phyloP scores from a whole-genome alignment of 2,797 vertebrate species.

The Gadopsis bispinosus region DNA sequence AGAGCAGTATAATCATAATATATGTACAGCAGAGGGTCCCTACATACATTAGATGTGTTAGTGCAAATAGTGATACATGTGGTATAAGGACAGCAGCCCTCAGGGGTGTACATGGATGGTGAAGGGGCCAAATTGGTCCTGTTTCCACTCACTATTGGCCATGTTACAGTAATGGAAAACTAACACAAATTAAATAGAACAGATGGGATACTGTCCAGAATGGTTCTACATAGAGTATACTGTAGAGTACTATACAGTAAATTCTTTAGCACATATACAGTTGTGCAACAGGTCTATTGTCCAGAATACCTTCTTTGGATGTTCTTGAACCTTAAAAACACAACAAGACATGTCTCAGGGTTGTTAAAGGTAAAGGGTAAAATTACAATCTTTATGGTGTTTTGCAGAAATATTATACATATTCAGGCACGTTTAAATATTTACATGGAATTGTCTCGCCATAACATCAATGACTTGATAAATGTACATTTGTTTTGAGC shows the following conservation, averaged over 20 bases:
- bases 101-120: neutral
- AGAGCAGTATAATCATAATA: constrained; percentile 41
- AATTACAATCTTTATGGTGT: neutral
- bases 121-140: neutral
- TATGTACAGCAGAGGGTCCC: constrained; percentile 21
- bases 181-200: neutral
- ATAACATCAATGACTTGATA: neutral
- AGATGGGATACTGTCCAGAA: neutral
- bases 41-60: constrained; percentile 28
- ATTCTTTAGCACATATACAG: neutral
- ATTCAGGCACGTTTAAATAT: neutral
- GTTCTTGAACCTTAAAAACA: too few species aligned
- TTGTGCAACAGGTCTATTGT: neutral
- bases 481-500: neutral
- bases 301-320: neutral
- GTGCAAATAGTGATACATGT: constrained; percentile 9
- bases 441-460: neutral
- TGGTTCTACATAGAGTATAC: neutral
- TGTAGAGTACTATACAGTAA: neutral
- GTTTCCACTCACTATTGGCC: neutral
- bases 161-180: neutral
- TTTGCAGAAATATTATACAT: neutral
- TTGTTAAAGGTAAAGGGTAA: neutral
- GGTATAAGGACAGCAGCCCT: neutral
- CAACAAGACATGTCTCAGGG: neutral